Percentiles rank a stretch among this genome's conserved stretches.
Evolutionary conservation across 2,797 vertebrate genomes (phyloP).

Genomic region (Pempheris klunzingeri): DNA sequence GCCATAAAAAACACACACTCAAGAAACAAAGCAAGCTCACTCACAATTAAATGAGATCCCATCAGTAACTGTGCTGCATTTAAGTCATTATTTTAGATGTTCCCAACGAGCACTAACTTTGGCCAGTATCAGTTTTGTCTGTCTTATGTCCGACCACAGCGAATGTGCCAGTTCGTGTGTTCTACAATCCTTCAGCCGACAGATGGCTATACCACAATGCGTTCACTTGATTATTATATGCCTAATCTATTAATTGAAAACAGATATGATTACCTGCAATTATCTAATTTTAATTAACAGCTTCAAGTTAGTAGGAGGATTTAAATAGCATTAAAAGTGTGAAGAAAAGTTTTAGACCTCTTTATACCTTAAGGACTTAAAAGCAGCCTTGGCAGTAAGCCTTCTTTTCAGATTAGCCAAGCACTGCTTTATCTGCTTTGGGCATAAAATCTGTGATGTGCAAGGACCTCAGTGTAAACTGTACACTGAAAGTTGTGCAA

Average conservation of each 20-base stretch:
- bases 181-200: background rate
- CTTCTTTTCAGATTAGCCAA: conserved; percentile 30
- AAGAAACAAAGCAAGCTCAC: background rate
- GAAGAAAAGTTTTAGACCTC: background rate
- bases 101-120: background rate
- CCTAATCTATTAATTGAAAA: conserved; percentile 14
- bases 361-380: conserved; percentile 30
- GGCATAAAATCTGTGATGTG: background rate
- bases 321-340: background rate
- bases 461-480: background rate
- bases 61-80: no score
- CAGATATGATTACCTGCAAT: background rate
- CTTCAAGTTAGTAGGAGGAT: conserved; percentile 6
- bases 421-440: conserved; percentile 15
- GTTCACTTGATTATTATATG: background rate
- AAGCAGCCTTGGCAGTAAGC: conserved; percentile 16
- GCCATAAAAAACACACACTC: background rate
- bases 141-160: accelerated
- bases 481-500: conserved; percentile 10
- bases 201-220: background rate
- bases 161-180: background rate
- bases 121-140: background rate
- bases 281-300: conserved; percentile 3
- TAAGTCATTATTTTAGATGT: background rate
- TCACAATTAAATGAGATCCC: conserved; percentile 1